Conservation (phyloP, 2,113 vertebrate genomes). For the Cromileptes altivelis region DNA sequence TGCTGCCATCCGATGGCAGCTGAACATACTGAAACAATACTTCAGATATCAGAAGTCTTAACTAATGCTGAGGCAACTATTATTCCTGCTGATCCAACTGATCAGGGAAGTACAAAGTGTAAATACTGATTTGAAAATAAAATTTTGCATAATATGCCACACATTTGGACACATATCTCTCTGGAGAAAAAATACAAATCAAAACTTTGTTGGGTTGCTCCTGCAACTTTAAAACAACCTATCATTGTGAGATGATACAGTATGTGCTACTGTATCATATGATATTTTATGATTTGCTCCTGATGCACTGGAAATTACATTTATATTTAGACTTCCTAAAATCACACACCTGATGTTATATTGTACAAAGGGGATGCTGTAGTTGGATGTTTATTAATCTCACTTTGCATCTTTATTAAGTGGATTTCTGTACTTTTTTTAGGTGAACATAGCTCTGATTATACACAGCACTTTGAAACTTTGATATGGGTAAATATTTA, state of each 20-base stretch:
- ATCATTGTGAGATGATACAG: background rate
- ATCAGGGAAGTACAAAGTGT: background rate
- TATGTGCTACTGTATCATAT: constrained; percentile 15
- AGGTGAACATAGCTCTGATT: constrained; percentile 48
- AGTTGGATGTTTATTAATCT: constrained; percentile 52
- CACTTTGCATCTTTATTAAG: constrained; percentile 58
- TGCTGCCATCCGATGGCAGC: constrained; percentile 65
- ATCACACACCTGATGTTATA: constrained; percentile 17
- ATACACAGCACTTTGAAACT: constrained; percentile 60
- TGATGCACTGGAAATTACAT: constrained; percentile 28
- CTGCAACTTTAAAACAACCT: constrained; percentile 2
- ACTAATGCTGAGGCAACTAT: constrained; percentile 1
- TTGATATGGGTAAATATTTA: constrained; percentile 61
- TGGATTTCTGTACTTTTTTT: constrained; percentile 51
- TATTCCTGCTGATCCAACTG: constrained; percentile 10
- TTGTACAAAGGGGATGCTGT: constrained; percentile 50
- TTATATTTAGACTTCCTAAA: constrained; percentile 27
- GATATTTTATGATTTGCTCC: constrained; percentile 14
- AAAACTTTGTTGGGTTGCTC: constrained; percentile 4
- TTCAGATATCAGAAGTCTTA: constrained; percentile 4
- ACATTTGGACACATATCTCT: constrained; percentile 2
- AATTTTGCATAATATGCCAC: background rate
- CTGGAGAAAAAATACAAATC: background rate
- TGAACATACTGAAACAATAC: constrained; percentile 39
- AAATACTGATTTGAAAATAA: background rate